phyloP scores from a whole-genome alignment of 2,113 vertebrate species.

The Mugil cephalus region DNA sequence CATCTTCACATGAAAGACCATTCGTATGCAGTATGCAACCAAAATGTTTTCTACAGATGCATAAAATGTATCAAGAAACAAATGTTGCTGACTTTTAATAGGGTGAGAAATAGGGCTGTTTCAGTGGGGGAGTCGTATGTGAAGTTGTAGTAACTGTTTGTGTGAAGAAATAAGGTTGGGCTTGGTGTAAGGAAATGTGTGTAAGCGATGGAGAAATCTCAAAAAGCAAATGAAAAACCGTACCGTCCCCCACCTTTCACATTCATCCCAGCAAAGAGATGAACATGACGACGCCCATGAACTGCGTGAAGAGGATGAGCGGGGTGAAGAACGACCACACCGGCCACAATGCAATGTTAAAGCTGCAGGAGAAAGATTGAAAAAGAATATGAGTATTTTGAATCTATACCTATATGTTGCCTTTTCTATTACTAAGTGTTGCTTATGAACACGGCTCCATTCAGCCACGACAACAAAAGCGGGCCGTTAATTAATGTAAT shows the following conservation, averaged over 20 bases:
- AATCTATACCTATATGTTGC: no score
- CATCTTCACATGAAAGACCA: no score
- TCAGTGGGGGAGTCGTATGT: no score
- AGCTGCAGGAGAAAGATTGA: conserved; percentile 81
- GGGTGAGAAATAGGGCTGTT: no score
- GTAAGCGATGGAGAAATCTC: no score
- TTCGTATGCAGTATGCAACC: no score
- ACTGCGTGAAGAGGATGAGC: conserved; percentile 93
- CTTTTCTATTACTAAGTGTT: background rate
- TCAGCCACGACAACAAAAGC: background rate
- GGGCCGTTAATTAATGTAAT: background rate
- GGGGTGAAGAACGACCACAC: conserved; percentile 96
- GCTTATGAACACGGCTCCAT: background rate
- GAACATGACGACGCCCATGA: conserved; percentile 96
- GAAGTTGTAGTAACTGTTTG: no score
- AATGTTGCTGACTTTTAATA: no score
- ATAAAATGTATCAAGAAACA: no score
- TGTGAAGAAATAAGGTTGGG: no score
- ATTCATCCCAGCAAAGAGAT: conserved; percentile 92
- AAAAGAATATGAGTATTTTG: background rate
- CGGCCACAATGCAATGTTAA: conserved; percentile 94
- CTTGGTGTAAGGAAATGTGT: no score
- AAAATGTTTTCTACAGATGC: no score
- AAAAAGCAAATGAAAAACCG: background rate
- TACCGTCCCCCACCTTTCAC: conserved; percentile 76